Evolutionary conservation across 2,888 invertebrate species (phyloP), one percentile per base, ranked within the genome.

Genomic region (Pyralis farinalis): DNA sequence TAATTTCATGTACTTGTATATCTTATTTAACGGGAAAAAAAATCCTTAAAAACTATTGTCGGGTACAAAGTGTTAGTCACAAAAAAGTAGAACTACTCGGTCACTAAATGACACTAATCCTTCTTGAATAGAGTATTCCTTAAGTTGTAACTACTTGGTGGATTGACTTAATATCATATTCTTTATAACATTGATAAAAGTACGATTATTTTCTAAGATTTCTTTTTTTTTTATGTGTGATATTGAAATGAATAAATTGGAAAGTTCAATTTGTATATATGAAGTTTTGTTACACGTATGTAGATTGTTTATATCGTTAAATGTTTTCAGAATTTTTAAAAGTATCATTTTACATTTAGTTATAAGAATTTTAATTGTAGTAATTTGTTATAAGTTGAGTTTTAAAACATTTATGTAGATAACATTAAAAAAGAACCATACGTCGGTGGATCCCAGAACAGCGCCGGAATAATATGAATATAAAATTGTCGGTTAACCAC

Each of bases 291-390:
- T 52, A 39, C 36, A 40, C 38, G 34, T 44, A 32, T 49, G 30
- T 46, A 46, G 47, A 50, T 47, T 56, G 44, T 58, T 56, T 55
- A 55, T 58, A 53, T 50, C 51, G 57, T 64, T 61, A 44, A 44
- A 46, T 46, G 44, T 53, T 55, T 51, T 40, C 30, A 29, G 29
- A 30, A 30, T 12, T 30, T 40, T 28, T 38, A 40, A 41, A 44
- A 47, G 45, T 47, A 36, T 44, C 39, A 43, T 20, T 37, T 44
- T 43, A 25, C 43, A 34, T 50, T 54, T 54, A 46, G 47, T 45
- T 49, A 34, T 51, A 53, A 49, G 53, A 40, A 42, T 47, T 40
- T 42, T 46, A 38, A 41, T 45, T 43, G 34, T 34, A 34, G 40
- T 37, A 40, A 40, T 43, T 43, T 46, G 44, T 44, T 43, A n/a